Evolutionary conservation across 2,888 invertebrate species (phyloP), one percentile per base, ranked within the genome.

Genomic region (Apotomis capreana): DNA sequence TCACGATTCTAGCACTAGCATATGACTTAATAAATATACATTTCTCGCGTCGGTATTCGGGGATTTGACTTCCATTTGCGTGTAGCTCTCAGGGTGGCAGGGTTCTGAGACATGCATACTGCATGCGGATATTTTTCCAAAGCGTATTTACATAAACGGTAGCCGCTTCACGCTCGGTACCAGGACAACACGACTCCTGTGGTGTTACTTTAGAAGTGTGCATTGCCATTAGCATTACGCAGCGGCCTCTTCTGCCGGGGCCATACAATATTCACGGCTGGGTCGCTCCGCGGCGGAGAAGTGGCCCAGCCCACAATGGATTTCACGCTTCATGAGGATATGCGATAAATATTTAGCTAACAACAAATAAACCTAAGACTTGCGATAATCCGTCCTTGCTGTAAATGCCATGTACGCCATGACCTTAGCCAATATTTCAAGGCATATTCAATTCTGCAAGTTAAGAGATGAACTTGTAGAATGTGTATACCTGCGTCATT

Each of bases 181-280:
- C 62, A 57, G 69, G 62, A 46, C 37, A 69, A 55, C 68, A 69
- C 40, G 61, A 54, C 1, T 26, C 36, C 5, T 40, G 54, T 52
- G 46, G 54, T 55, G 68, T 55, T 69, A 55, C 49, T 58, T 64
- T 54, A 36, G 61, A 51, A 46, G 54, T 68, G 57, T 62, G 62
- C 62, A 69, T 46, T 79, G 77, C 77, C 77, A 80, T 78, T 75
- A 76, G 70, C 75, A 74, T 74, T 74, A 74, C 78, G 76, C 75
- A 40, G 74, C 69, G 72, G 71, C 68, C 75, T 78, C 77, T 70
- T 76, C 77, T 76, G 74, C 72, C 70, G 75, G 57, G 37, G 76
- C 67, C 78, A 81, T 83, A 80, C 78, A 84, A 81, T 83, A 85
- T 86, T 84, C 81, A 84, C 80, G 74, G 78, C 68, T 74, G 74